Conservation (phyloP, 2,888 invertebrate species). For the Elysia crispata region DNA sequence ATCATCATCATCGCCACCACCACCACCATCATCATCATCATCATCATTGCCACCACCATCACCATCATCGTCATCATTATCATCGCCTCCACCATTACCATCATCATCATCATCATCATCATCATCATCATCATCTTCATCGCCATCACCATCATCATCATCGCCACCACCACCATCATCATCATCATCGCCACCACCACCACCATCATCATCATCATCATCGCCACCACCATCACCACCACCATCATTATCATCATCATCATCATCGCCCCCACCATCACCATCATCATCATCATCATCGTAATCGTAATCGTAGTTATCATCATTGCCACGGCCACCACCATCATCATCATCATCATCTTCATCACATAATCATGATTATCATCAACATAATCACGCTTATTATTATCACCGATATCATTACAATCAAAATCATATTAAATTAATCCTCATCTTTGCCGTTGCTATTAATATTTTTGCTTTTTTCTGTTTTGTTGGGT, state of each 20-base stretch:
- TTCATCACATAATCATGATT: too few relatives aligned
- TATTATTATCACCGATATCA: too few relatives aligned
- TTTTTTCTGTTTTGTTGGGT: too few relatives aligned
- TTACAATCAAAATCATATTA: too few relatives aligned
- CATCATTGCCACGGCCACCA: neutral
- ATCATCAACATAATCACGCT: neutral
- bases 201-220: neutral
- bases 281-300: conserved; percentile 2
- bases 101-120: too few relatives aligned
- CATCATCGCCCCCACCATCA: too few relatives aligned
- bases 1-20: neutral
- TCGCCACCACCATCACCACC: neutral
- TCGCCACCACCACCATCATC: neutral
- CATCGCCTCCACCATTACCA: neutral
- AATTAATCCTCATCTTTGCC: too few relatives aligned
- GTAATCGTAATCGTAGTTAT: neutral
- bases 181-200: neutral
- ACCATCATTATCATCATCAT: neutral
- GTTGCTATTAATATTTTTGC: too few relatives aligned
- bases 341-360: conserved; percentile 2
- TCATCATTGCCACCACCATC: conserved; percentile 1
- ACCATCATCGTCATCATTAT: neutral
- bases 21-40: conserved; percentile 13
- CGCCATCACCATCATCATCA: conserved; percentile 20
- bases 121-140: conserved; percentile 10